phyloP scores from a whole-genome alignment of 2,888 invertebrate species.

The Drosophila setosimentum region DNA sequence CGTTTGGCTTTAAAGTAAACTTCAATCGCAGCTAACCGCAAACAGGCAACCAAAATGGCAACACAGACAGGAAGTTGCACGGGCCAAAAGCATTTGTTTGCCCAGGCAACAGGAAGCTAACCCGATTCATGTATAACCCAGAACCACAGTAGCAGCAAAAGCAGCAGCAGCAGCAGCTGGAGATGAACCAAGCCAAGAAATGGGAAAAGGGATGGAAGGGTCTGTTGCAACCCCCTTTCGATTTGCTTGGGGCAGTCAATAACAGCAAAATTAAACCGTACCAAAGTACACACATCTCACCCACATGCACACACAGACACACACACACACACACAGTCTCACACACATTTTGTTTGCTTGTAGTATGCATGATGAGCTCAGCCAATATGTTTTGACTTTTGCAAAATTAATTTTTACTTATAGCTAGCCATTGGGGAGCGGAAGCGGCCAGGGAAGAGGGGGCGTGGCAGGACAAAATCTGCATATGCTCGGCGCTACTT shows the following conservation, averaged over 20 bases:
- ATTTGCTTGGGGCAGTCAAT: conserved; percentile 70
- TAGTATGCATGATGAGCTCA: conserved; percentile 57
- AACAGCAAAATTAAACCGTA: conserved; percentile 78
- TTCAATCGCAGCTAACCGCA: conserved; percentile 69
- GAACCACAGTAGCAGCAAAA: conserved; percentile 63
- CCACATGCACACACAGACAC: conserved; percentile 30
- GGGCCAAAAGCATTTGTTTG: conserved; percentile 22
- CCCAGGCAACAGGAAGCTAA: conserved; percentile 47
- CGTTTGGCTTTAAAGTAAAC: conserved; percentile 61
- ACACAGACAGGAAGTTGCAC: conserved; percentile 52
- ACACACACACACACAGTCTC: conserved; percentile 24
- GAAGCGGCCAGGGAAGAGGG: not conserved
- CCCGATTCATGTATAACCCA: conserved; percentile 53
- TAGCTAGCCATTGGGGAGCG: conserved; percentile 9
- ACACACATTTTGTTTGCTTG: conserved; percentile 27
- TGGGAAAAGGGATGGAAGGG: conserved; percentile 7
- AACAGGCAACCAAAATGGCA: conserved; percentile 58
- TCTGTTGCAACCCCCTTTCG: conserved; percentile 51
- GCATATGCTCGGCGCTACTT: conserved; percentile 30
- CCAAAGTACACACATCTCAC: conserved; percentile 66
- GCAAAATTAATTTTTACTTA: conserved; percentile 67
- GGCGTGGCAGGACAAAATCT: conserved; percentile 28
- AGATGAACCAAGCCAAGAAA: conserved; percentile 16
- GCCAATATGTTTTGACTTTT: conserved; percentile 68
- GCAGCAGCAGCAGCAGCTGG: conserved; percentile 16